phyloP scores from a whole-genome alignment of 2,888 invertebrate species.

The Saturnia japonica region DNA sequence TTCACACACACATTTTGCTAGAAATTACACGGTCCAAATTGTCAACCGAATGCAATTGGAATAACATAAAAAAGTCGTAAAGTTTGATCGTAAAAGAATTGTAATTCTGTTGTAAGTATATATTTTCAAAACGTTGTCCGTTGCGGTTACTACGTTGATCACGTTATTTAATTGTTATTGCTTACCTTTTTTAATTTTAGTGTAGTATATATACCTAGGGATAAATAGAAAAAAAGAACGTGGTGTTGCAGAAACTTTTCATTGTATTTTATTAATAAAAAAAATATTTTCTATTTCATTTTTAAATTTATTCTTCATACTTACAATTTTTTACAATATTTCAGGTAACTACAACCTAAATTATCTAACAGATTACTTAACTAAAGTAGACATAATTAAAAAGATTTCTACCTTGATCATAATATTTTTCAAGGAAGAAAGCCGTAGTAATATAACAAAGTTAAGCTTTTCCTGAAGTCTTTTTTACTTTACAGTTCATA shows the following conservation, averaged over 20 bases:
- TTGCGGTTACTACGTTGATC: conserved; percentile 24
- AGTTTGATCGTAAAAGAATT: conserved; percentile 74
- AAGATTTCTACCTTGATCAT: conserved; percentile 26
- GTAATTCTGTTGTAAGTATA: conserved; percentile 58
- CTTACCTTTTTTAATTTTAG: conserved; percentile 36
- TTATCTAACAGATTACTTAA: background rate
- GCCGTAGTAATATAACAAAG: conserved; percentile 7
- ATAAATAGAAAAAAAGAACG: background rate
- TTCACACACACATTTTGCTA: conserved; percentile 70
- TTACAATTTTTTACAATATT: background rate
- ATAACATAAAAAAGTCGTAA: conserved; percentile 76
- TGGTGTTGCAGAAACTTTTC: background rate
- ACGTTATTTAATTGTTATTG: conserved; percentile 47
- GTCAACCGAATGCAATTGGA: conserved; percentile 73
- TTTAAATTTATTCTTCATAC: background rate
- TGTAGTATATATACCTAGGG: background rate
- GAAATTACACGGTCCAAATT: conserved; percentile 72
- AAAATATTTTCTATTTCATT: background rate
- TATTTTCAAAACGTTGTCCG: conserved; percentile 50
- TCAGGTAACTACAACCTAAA: background rate
- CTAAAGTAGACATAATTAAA: background rate
- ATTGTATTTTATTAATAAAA: background rate
- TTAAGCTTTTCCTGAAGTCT: background rate
- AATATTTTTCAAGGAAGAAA: background rate
- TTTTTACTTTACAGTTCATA: conserved; percentile 16